Percentiles rank a stretch among this genome's conserved stretches.
Evolutionary conservation across 2,888 invertebrate species (phyloP).

Genomic region (Nineta flava): DNA sequence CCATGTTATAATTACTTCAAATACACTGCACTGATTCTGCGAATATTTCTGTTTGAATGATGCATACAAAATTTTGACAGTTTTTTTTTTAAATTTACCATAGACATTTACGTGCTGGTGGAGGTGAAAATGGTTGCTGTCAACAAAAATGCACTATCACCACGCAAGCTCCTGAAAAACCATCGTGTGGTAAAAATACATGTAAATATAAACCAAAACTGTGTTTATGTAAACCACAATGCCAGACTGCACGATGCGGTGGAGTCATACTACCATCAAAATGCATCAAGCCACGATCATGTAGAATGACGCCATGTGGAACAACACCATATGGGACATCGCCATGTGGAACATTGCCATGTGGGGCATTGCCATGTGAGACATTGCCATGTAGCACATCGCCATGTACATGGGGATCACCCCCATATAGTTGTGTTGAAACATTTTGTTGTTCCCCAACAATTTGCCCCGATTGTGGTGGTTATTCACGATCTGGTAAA

Average conservation of each 20-base stretch:
- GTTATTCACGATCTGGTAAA: slow-evolving; percentile 3
- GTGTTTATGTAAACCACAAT: no score
- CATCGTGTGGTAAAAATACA: background rate
- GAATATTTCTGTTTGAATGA: no score
- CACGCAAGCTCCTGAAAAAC: background rate
- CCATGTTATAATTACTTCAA: no score
- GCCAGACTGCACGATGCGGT: background rate
- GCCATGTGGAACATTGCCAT: background rate
- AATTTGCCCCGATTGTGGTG: slow-evolving; percentile 5
- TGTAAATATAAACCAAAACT: background rate
- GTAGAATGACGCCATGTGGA: background rate
- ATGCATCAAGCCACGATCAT: background rate
- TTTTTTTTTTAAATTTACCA: background rate
- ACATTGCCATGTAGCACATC: slow-evolving; percentile 19
- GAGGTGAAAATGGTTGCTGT: background rate
- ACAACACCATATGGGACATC: background rate
- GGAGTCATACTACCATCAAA: background rate
- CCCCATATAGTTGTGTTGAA: slow-evolving; percentile 12
- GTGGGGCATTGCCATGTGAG: no score
- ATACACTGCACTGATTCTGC: no score
- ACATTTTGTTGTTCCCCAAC: background rate
- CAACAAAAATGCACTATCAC: background rate
- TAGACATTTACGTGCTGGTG: background rate
- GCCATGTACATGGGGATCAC: slow-evolving; percentile 21
- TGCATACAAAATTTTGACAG: no score